Conservation (phyloP, 2,113 vertebrate genomes). For the Pteruthius melanotis region DNA sequence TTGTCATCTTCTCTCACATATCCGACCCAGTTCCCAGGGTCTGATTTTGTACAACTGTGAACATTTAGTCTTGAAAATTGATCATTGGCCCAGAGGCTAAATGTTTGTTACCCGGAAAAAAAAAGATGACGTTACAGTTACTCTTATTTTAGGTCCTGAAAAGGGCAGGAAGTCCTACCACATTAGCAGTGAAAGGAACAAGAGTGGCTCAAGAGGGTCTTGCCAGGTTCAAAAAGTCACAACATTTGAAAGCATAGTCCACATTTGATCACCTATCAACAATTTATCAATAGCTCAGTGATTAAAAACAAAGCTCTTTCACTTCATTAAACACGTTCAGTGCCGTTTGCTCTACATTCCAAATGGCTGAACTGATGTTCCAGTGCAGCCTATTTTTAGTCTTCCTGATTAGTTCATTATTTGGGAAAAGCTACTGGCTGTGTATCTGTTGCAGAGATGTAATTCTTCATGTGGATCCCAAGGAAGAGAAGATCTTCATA, state of each 20-base stretch:
- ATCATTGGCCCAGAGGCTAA: constrained; percentile 19
- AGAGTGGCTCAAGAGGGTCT: background rate
- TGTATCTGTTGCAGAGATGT: constrained; percentile 20
- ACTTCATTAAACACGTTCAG: constrained; percentile 59
- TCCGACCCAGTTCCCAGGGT: constrained; percentile 57
- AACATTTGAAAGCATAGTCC: background rate
- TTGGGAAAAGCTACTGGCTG: constrained; percentile 32
- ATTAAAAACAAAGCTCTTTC: constrained; percentile 41
- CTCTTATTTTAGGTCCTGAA: constrained; percentile 23
- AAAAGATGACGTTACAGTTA: background rate
- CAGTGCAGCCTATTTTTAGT: constrained; percentile 57
- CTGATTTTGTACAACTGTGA: constrained; percentile 19
- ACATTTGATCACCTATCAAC: constrained; percentile 37
- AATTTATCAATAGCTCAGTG: constrained; percentile 35
- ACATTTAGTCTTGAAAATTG: constrained; percentile 44
- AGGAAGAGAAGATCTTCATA: background rate
- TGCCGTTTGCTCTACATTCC: constrained; percentile 29
- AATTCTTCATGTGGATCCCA: background rate
- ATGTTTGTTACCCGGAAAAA: background rate
- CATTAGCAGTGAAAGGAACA: background rate
- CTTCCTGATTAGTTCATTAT: constrained; percentile 50
- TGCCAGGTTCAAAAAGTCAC: constrained; percentile 2
- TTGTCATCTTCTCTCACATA: constrained; percentile 61
- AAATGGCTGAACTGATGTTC: constrained; percentile 58
- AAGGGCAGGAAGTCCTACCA: constrained; percentile 1